These are phyloP conservation scores for Pemphigus obesinymphae DNA, from an alignment of 1,140 invertebrate species.

Conservation along the genomic window DNA sequence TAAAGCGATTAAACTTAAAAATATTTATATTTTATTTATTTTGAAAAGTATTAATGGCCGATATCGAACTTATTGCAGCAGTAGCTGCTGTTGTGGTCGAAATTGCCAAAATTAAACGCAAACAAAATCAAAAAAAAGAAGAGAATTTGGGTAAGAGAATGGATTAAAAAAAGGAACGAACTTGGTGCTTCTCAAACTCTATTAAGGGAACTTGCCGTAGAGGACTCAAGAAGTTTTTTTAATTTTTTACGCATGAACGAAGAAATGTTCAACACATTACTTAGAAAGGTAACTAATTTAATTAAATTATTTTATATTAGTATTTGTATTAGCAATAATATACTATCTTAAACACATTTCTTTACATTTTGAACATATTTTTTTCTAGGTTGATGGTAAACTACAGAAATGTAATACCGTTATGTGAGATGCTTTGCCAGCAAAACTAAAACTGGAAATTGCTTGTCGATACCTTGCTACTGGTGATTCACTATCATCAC, in stretches of 20 bases:
- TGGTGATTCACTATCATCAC: conserved; percentile 45
- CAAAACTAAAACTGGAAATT: not conserved
- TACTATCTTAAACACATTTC: not conserved
- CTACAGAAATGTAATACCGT: conserved; percentile 9
- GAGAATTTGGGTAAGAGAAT: not conserved
- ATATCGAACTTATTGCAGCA: too few relatives aligned
- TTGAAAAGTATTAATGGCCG: too few relatives aligned
- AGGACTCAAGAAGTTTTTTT: conserved; percentile 44
- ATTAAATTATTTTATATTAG: not conserved
- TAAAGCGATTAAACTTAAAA: too few relatives aligned
- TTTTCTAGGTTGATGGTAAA: not conserved
- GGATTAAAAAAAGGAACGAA: not conserved
- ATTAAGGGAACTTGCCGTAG: not conserved
- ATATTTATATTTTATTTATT: too few relatives aligned
- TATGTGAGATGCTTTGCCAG: conserved; percentile 27
- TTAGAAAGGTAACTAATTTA: conserved; percentile 37
- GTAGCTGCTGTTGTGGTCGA: too few relatives aligned
- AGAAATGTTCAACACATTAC: conserved; percentile 48
- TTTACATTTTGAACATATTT: not conserved
- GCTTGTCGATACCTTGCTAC: not conserved
- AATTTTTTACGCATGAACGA: conserved; percentile 49
- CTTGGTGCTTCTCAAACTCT: not conserved
- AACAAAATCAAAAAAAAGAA: too few relatives aligned
- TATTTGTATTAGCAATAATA: not conserved
- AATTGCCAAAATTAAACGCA: too few relatives aligned